Base-by-base conservation (phyloP, 2,888 invertebrate species). In the Protonemura montana region DNA sequence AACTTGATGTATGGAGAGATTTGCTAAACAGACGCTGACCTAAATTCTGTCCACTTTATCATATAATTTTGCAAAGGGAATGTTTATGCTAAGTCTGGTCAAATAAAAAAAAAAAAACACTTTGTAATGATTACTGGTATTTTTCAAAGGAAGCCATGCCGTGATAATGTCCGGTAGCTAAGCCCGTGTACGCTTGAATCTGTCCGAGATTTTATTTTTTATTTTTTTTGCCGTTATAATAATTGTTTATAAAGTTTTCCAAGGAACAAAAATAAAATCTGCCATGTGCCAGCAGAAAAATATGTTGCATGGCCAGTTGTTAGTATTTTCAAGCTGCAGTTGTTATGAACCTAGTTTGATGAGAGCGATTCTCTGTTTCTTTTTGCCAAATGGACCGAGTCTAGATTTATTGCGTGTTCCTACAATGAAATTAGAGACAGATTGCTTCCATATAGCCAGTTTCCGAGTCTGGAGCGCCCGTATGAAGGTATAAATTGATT, bases 401-500 rank as follows among this genome's bases (percentile, higher is more conserved):
- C 27, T 81, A 81, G 81, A 81, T 81, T 81, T n/a, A 28, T n/a
- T 30, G 28, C 81, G 81, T 81, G 81, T 81, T 81, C 30, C 13
- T n/a, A 28, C 81, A 81, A 81, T 81, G 13, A 29, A 81, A 81
- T 81, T 81, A 81, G 28, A 81, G 30, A n/a, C 30, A 28, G 81
- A 81, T 81, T 81, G 81, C 81, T 81, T 30, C 29, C 81, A 30
- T 81, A n/a, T 81, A 81, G n/a, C 30, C 13, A 28, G n/a, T 27
- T 78, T 78, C 28, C 26, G 78, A 78, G 78, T 59, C 78, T 78
- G 21, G 26, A 27, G 28, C 30, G 28, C 81, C 28, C 28, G 81
- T 30, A 81, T 81, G 29, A 30, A 81, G 81, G 81, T 29, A 81
- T 81, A 81, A 28, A 30, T 81, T 81, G 81, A 81, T 81, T 81